Percentiles rank a stretch among this genome's conserved stretches.
Evolutionary conservation across 2,797 vertebrate genomes (phyloP).

Genomic region (Centroberyx gerrardi): DNA sequence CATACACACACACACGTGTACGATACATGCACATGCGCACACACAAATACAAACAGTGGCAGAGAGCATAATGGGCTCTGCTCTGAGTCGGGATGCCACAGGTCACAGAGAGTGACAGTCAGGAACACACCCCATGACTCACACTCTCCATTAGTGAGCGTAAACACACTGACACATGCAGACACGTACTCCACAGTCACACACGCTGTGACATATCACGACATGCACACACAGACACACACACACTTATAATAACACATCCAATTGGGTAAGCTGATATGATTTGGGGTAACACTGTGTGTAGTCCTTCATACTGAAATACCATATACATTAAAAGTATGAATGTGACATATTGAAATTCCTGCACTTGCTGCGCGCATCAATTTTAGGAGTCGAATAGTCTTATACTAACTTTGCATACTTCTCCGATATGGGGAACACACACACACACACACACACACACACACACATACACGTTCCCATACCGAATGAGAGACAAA

Average conservation of each 20-base stretch:
- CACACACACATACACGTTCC: conserved; percentile 42
- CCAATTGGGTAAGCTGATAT: conserved; percentile 57
- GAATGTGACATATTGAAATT: conserved; percentile 67
- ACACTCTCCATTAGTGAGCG: conserved; percentile 28
- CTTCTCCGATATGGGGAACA: conserved; percentile 53
- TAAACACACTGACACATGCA: conserved; percentile 24
- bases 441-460: conserved; percentile 29
- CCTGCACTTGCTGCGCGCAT: conserved; percentile 46
- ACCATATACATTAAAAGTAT: conserved; percentile 39
- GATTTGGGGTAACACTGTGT: conserved; percentile 29
- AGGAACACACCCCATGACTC: conserved; percentile 48
- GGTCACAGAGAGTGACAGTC: conserved; percentile 61
- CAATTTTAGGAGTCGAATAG: conserved; percentile 40
- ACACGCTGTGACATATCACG: neutral
- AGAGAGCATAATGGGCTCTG: conserved; percentile 44
- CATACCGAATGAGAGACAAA: conserved; percentile 66
- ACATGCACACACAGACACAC: neutral
- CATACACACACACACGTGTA: conserved; percentile 46
- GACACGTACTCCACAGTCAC: neutral
- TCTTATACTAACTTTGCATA: conserved; percentile 70
- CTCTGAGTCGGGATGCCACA: conserved; percentile 44
- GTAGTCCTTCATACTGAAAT: conserved; percentile 29
- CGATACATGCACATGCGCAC: conserved; percentile 40
- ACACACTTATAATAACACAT: conserved; percentile 40
- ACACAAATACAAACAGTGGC: conserved; percentile 28